Evolutionary conservation across 2,113 vertebrate genomes (phyloP).

Genomic region (Rattus rattus): DNA sequence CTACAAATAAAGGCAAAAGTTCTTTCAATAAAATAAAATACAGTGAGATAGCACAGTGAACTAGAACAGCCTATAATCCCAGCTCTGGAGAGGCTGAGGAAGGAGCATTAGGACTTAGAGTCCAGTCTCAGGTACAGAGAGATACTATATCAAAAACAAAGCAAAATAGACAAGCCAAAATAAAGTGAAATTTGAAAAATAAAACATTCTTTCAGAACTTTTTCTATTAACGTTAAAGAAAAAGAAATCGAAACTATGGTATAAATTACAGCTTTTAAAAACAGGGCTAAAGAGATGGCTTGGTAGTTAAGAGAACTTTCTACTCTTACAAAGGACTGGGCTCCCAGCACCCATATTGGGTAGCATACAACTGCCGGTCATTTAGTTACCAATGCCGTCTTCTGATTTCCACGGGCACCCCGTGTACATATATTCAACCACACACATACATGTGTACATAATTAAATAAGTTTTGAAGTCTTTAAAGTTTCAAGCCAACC

Average conservation of each 20-base stretch:
- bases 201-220: neutral
- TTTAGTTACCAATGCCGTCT: neutral
- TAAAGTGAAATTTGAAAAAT: neutral
- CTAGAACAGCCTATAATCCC: neutral
- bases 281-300: neutral
- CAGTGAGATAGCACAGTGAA: rapidly evolving
- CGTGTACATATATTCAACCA: neutral
- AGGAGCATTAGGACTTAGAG: neutral
- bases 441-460: neutral
- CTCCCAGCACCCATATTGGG: neutral
- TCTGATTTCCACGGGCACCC: neutral
- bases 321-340: neutral
- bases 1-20: neutral
- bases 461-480: neutral
- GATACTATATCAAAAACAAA: neutral
- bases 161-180: neutral
- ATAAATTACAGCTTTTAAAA: neutral
- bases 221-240: neutral
- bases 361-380: neutral
- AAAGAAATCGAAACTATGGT: neutral
- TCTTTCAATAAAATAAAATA: neutral
- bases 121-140: neutral
- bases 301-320: neutral
- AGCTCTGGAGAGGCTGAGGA: neutral
- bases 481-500: neutral